Percentiles rank a stretch among this genome's conserved stretches.
phyloP scores from a whole-genome alignment of 2,797 vertebrate species.

The Takifugu ocellatus region DNA sequence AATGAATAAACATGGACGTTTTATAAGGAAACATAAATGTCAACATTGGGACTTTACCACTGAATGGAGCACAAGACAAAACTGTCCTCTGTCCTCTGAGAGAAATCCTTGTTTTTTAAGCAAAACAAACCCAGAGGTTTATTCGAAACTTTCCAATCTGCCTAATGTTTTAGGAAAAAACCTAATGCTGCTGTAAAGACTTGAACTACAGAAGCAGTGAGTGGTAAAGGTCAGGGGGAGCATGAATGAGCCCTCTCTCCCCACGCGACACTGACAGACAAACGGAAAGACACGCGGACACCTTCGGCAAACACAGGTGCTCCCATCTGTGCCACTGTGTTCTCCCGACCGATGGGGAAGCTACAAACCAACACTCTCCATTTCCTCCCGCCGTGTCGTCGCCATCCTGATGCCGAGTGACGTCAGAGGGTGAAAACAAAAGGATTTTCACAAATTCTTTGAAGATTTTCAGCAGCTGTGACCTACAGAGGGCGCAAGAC shows the following conservation, averaged over 20 bases:
- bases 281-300: slow-evolving; percentile 25
- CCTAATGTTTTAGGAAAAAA: slow-evolving; percentile 67
- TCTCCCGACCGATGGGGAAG: no score
- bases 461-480: neutral
- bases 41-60: slow-evolving; percentile 57
- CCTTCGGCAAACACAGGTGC: neutral
- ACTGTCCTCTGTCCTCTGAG: slow-evolving; percentile 45
- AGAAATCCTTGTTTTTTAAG: slow-evolving; percentile 56
- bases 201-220: slow-evolving; percentile 41
- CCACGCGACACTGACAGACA: slow-evolving; percentile 30
- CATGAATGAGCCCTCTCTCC: slow-evolving; percentile 34
- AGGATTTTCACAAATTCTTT: no score
- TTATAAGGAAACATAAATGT: slow-evolving; percentile 54
- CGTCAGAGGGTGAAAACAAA: neutral
- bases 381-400: no score
- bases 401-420: no score
- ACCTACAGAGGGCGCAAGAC: slow-evolving; percentile 68
- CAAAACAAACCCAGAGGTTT: slow-evolving; percentile 46
- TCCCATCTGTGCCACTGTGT: no score
- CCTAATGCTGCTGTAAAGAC: slow-evolving; percentile 42
- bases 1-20: slow-evolving; percentile 57
- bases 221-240: slow-evolving; percentile 26
- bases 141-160: slow-evolving; percentile 65
- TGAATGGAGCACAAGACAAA: slow-evolving; percentile 51
- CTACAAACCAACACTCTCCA: no score